Percentiles rank a stretch among this genome's conserved stretches.
phyloP scores from a whole-genome alignment of 2,888 invertebrate species.

The Tubulanus polymorphus region DNA sequence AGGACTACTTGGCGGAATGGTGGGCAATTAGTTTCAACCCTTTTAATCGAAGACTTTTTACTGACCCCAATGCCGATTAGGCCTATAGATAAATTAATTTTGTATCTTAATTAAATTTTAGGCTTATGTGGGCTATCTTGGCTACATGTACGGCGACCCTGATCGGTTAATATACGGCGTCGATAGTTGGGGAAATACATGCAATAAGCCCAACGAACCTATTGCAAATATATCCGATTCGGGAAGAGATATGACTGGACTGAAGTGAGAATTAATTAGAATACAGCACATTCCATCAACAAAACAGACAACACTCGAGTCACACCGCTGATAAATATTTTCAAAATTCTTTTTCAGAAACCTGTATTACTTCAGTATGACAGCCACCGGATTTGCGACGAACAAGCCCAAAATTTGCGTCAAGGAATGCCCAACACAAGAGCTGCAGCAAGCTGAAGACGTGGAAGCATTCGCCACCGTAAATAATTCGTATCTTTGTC shows the following conservation, averaged over 20 bases:
- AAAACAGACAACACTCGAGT: no score
- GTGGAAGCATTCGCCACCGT: constrained; percentile 3
- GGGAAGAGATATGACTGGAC: constrained; percentile 44
- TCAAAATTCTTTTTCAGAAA: no score
- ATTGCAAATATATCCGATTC: constrained; percentile 51
- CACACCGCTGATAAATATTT: no score
- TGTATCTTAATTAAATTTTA: constrained; percentile 12
- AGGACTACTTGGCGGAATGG: constrained; percentile 34
- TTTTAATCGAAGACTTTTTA: background rate
- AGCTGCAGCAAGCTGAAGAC: constrained; percentile 5
- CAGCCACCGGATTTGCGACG: no score
- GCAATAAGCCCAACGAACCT: constrained; percentile 50
- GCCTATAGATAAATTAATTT: background rate
- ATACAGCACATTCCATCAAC: no score
- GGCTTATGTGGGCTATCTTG: constrained; percentile 30
- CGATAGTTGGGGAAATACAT: constrained; percentile 65
- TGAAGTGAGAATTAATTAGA: constrained; percentile 29
- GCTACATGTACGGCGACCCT: constrained; percentile 56
- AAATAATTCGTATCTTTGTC: constrained; percentile 9
- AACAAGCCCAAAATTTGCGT: constrained; percentile 11
- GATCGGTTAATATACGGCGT: constrained; percentile 62
- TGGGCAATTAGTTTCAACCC: constrained; percentile 17
- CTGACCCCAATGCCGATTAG: background rate
- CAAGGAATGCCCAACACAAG: constrained; percentile 12
- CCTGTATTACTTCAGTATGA: background rate